Evolutionary conservation across 2,888 invertebrate species (phyloP), one percentile per base, ranked within the genome.

Genomic region (Melinopterus prodromus): DNA sequence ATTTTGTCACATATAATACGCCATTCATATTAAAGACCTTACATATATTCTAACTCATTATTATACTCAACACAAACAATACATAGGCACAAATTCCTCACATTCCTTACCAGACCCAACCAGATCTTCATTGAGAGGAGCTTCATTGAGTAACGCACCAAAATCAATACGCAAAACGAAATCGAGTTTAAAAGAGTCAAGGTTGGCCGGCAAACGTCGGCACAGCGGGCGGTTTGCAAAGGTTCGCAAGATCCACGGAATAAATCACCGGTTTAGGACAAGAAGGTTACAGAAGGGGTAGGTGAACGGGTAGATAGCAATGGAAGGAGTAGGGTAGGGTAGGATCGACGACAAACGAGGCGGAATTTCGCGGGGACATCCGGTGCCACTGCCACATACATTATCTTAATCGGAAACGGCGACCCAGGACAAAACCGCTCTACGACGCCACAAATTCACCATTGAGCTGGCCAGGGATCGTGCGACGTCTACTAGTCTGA

Each of bases 361-460:
- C 80, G 79, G 82, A 81, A 83, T 80, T 81, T 81, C 80, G 76
- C 80, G 82, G 80, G 53, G 79, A 80, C 80, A 81, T 81, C 82
- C 81, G 82, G 81, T 76, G 78, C 80, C 80, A 82, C 81, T 53
- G 53, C 53, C 80, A 81, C 80, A 83, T 83, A 83, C 81, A 82
- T 83, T 83, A 83, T 83, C 81, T 81, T 83, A 83, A 83, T 83
- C 83, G 83, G 37, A 78, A 78, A 69, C 69, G 26, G 69, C 74
- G 15, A 36, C 12, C 72, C 74, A 15, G 14, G 26, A 71, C 72
- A 70, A 53, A 7, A 53, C 53, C 7, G 53, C 53, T 53, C 53
- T 53, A 12, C 53, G 3, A 2, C 53, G 26, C 53, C 53, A 53
- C 53, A 53, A 4, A 53, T 53, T 53, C 5, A 7, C 9, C 12